Percentiles rank a stretch among this genome's conserved stretches.
These are phyloP conservation scores for Rhabdophis nuchalis DNA, from an alignment of 2,797 vertebrate species.

Conservation along the genomic window DNA sequence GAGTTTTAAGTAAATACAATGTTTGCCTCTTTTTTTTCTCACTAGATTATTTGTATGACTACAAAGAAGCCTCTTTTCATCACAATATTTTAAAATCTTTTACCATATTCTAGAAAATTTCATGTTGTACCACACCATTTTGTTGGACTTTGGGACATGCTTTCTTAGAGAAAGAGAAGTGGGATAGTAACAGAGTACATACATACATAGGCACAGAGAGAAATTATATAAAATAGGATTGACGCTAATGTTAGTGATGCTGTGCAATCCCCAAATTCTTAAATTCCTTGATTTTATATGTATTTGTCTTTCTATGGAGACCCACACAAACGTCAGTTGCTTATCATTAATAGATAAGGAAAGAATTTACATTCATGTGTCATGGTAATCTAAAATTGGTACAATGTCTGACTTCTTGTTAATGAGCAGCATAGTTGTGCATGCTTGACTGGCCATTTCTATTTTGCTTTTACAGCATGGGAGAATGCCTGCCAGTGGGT, in stretches of 20 bases:
- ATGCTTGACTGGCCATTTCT: not conserved
- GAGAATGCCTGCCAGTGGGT: not conserved
- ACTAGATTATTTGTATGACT: not conserved
- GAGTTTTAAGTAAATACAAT: not conserved
- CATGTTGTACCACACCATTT: not conserved
- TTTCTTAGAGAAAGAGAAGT: not conserved
- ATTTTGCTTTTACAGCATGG: not conserved
- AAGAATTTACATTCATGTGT: not conserved
- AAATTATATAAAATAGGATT: not conserved
- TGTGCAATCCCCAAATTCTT: not conserved
- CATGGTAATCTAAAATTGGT: not conserved
- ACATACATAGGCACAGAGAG: not conserved
- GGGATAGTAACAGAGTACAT: not conserved
- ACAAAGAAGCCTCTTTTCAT: not conserved
- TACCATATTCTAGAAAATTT: not conserved
- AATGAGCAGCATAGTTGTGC: not conserved
- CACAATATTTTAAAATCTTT: not conserved
- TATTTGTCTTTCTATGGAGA: not conserved
- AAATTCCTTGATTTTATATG: not conserved
- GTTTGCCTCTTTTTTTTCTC: not conserved
- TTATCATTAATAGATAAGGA: not conserved
- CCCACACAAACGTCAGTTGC: not conserved
- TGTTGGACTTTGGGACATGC: not conserved
- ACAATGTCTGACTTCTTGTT: not conserved
- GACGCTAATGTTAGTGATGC: not conserved